Evolutionary conservation across 2,797 vertebrate species (phyloP), one percentile per base, ranked within the genome.

Genomic region (Sebastes aleutianus): DNA sequence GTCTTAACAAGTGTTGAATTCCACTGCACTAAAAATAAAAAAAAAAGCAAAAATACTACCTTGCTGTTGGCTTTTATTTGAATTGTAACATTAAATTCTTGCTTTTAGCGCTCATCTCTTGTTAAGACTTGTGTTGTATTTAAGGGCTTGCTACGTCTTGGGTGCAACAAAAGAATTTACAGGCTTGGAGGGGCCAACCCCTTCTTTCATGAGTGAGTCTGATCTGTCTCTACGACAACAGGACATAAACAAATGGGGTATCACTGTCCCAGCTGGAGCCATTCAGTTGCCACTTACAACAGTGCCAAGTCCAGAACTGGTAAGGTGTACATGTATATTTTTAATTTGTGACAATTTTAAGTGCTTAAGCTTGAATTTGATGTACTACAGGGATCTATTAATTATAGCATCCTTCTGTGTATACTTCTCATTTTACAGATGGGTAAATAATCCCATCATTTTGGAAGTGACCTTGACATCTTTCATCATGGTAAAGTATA

Each of bases 211-310:
- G 24, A 70, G 47, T 13, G 31, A 31, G 73, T 14, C 57, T 16
- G 11, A 22, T 22, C 50, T 18, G 87, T 93, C 85, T 80, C 92
- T 82, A 91, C 1, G 84, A 85, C 91, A 89, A 94, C 91, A 24
- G 69, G 8, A 73, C 43, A 56, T 83, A 92, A 91, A 94, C 93
- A 92, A 75, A 91, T 36, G 18, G 24, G 79, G 73, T 84, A 85
- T 86, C 80, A 8, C 59, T 76, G 69, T 86, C 83, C 31, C 22
- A 0, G 36, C 69, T 74, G 71, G 77, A 72, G 62, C 59, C 70
- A 65, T 70, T 85, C 39, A 56, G 69, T 64, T 89, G 80, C 88
- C 78, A 82, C 31, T 18, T 66, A 53, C 53, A 73, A 64, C 75
- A 31, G 82, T 89, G 89, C 88, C 78, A 90, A 83, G 75, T 36